Evolutionary conservation across 2,888 invertebrate genomes (phyloP).

Genomic region (Pomacea canaliculata): DNA sequence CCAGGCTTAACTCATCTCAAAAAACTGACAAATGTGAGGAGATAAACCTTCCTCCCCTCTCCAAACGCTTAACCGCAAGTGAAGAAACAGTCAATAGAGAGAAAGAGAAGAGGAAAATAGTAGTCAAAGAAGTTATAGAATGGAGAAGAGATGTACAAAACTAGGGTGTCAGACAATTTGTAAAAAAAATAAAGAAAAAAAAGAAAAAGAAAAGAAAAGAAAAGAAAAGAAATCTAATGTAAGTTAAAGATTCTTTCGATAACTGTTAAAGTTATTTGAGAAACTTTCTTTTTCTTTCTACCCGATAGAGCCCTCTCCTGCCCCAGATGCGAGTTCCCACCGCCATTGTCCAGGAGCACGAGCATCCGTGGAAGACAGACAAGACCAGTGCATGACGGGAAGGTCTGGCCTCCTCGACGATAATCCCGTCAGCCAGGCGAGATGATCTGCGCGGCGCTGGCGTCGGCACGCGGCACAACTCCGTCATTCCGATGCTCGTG

Average conservation of each 20-base stretch:
- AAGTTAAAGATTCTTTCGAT: too few species aligned
- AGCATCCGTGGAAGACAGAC: background rate
- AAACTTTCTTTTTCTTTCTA: too few species aligned
- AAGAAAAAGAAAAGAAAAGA: too few species aligned
- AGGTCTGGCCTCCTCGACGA: background rate
- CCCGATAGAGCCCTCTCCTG: too few species aligned
- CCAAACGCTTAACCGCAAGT: too few species aligned
- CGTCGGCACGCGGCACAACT: background rate
- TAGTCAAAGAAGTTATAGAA: background rate
- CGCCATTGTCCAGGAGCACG: background rate
- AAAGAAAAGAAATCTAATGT: too few species aligned
- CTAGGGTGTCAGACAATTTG: background rate
- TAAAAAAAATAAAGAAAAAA: too few species aligned
- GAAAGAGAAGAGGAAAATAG: slow-evolving; percentile 1
- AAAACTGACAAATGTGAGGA: too few species aligned
- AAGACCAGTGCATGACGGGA: slow-evolving; percentile 1
- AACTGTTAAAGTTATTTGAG: too few species aligned
- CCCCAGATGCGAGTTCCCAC: too few species aligned
- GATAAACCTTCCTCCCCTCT: too few species aligned
- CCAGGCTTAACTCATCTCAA: too few species aligned
- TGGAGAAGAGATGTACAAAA: background rate
- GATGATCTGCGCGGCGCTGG: background rate
- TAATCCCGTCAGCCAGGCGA: slow-evolving; percentile 1
- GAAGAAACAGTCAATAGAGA: slow-evolving; percentile 1
- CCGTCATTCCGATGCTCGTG: background rate